phyloP scores from a whole-genome alignment of 2,888 invertebrate species.

The Noctua janthe region DNA sequence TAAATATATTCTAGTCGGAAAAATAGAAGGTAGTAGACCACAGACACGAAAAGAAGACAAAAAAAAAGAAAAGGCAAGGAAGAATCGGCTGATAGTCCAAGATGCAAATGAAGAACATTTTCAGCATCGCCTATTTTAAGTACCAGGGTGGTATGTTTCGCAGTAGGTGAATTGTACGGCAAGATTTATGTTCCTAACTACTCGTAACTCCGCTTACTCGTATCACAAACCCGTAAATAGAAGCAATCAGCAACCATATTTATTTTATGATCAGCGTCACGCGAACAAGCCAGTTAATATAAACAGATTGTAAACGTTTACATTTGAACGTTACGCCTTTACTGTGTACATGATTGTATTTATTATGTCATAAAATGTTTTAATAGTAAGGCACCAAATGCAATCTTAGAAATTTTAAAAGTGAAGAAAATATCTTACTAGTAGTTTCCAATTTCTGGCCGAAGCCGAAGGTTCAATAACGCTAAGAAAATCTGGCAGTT shows the following conservation, averaged over 20 bases:
- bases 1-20: not conserved
- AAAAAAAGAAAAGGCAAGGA: not conserved
- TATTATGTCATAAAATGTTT: constrained; percentile 14
- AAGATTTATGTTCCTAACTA: constrained; percentile 7
- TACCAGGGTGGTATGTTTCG: not conserved
- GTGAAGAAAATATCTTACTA: not conserved
- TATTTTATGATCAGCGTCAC: constrained; percentile 50
- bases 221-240: constrained; percentile 31
- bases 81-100: not conserved
- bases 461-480: not conserved
- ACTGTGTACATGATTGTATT: constrained; percentile 17
- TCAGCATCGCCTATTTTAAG: not conserved
- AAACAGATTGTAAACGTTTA: constrained; percentile 29
- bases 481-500: not conserved
- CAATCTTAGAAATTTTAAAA: not conserved
- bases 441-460: not conserved
- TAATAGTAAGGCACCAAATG: not conserved
- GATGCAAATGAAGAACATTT: not conserved
- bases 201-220: not conserved
- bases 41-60: not conserved
- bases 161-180: not conserved
- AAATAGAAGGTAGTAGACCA: not conserved
- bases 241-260: constrained; percentile 36
- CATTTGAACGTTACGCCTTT: constrained; percentile 21
- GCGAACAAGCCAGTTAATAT: constrained; percentile 21